Conservation (phyloP, 2,797 vertebrate species). For the Lutra lutra region DNA sequence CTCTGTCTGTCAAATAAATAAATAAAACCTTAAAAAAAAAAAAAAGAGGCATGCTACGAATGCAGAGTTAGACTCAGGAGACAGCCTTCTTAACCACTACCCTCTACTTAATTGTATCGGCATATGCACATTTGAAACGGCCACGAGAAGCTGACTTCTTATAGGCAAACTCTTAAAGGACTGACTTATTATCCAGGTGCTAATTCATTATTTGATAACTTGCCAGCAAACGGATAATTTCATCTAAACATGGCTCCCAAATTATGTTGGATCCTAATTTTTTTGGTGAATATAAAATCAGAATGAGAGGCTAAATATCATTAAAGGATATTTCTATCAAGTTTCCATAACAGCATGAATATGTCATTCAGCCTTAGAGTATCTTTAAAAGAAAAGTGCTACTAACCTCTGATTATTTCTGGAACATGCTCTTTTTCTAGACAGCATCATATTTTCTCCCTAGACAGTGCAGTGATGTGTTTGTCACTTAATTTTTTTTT, state of each 20-base stretch:
- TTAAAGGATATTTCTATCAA: neutral
- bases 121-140: neutral
- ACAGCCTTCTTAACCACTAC: neutral
- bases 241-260: neutral
- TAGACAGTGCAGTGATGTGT: neutral
- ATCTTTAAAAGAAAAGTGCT: neutral
- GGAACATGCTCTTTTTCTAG: neutral
- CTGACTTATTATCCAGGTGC: neutral
- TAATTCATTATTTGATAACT: conserved; percentile 19
- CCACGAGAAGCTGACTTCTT: neutral
- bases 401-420: neutral
- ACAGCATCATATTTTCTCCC: neutral
- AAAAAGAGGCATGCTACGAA: neutral
- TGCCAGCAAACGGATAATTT: neutral
- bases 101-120: neutral
- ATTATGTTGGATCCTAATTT: neutral
- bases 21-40: too few species aligned
- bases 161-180: neutral
- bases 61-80: neutral
- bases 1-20: too few species aligned
- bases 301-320: neutral
- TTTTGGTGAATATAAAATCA: neutral
- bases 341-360: neutral
- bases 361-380: neutral
- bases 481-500: neutral